Evolutionary conservation across 2,888 invertebrate genomes (phyloP).

Genomic region (Pocota personata): DNA sequence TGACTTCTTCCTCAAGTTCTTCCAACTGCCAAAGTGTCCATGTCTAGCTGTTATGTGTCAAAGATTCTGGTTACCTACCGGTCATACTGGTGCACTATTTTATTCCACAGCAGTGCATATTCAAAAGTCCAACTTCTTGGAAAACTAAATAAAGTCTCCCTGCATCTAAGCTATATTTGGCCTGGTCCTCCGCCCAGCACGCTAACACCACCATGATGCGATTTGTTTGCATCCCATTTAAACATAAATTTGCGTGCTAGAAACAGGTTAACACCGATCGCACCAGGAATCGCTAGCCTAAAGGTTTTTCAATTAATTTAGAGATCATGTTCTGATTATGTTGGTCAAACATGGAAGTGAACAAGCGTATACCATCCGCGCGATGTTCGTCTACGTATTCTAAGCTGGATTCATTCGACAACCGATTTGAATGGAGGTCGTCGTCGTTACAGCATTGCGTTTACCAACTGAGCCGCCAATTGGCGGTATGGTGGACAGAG

Average conservation of each 20-base stretch:
- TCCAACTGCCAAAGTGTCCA: slow-evolving; percentile 60
- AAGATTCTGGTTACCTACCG: slow-evolving; percentile 47
- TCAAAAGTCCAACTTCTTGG: slow-evolving; percentile 50
- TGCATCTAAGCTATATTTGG: neutral
- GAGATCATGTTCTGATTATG: slow-evolving; percentile 75
- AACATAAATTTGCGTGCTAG: slow-evolving; percentile 74
- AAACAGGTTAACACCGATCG: slow-evolving; percentile 69
- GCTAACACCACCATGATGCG: slow-evolving; percentile 23
- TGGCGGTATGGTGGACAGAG: neutral
- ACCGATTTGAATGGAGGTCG: slow-evolving; percentile 55
- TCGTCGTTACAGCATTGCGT: neutral
- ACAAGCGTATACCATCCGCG: slow-evolving; percentile 30
- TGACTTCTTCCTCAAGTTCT: slow-evolving; percentile 33
- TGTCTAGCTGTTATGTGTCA: slow-evolving; percentile 60
- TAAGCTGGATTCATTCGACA: slow-evolving; percentile 36
- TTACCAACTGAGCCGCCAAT: neutral
- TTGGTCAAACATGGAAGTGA: slow-evolving; percentile 68
- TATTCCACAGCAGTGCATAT: slow-evolving; percentile 33
- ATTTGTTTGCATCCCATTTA: slow-evolving; percentile 62
- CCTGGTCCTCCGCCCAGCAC: neutral
- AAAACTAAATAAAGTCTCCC: slow-evolving; percentile 34
- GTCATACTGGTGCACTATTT: slow-evolving; percentile 49
- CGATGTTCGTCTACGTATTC: slow-evolving; percentile 5
- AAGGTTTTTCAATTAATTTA: slow-evolving; percentile 75
- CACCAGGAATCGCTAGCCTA: slow-evolving; percentile 61